Conservation (phyloP, 2,113 vertebrate species). For the Rana temporaria region DNA sequence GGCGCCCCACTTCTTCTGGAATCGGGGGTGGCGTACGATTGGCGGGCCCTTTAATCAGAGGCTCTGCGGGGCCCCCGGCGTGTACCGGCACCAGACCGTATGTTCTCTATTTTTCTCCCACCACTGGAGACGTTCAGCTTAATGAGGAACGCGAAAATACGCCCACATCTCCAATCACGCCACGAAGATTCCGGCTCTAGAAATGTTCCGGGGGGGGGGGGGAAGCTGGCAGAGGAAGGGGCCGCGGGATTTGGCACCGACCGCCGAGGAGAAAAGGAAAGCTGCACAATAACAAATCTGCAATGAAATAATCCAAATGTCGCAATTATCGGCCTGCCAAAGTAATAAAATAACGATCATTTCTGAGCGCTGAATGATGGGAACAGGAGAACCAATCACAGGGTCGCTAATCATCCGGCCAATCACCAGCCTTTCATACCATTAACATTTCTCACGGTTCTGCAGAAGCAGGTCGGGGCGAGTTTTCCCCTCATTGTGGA, state of each 20-base stretch:
- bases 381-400: no score
- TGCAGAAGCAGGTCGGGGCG: no score
- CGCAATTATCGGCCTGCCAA: not conserved
- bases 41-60: not conserved
- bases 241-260: not conserved
- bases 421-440: no score
- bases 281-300: slow-evolving; percentile 9
- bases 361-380: no score
- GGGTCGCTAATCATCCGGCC: no score
- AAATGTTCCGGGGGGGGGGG: slow-evolving; percentile 21
- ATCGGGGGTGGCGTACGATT: no score
- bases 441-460: no score
- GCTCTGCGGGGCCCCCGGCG: not conserved
- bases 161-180: slow-evolving; percentile 9
- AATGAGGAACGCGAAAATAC: slow-evolving; percentile 48
- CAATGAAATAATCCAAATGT: slow-evolving; percentile 14
- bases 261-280: not conserved
- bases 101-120: slow-evolving; percentile 46
- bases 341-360: no score
- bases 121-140: slow-evolving; percentile 28
- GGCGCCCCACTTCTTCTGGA: no score
- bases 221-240: not conserved
- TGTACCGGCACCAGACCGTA: not conserved
- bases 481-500: no score
- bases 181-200: not conserved